These are phyloP conservation scores for Halcyon smyrnensis DNA, from an alignment of 2,797 vertebrate species.

Conservation along the genomic window DNA sequence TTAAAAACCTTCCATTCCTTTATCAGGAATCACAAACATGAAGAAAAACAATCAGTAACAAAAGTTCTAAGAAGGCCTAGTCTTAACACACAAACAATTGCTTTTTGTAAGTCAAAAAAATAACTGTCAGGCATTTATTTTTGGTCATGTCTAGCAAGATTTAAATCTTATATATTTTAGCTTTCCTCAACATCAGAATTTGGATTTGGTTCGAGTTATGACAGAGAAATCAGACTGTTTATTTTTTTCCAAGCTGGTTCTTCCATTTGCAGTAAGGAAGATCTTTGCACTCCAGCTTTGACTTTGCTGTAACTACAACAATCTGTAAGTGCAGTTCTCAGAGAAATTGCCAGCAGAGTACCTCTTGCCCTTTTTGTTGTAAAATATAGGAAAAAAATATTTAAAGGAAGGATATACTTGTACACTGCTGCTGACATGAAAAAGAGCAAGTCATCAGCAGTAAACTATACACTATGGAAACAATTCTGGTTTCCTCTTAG, in stretches of 20 bases:
- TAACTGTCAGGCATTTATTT: neutral
- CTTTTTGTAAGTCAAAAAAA: neutral
- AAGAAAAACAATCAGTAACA: neutral
- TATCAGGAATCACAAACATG: neutral
- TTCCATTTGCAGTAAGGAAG: neutral
- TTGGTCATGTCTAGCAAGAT: neutral
- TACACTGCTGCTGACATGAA: neutral
- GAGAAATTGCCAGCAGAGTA: neutral
- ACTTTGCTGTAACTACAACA: neutral
- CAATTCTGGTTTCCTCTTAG: neutral
- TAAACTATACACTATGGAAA: neutral
- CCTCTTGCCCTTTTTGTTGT: neutral
- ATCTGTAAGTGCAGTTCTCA: neutral
- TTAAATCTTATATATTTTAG: neutral
- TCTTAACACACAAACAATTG: neutral
- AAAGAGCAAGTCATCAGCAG: neutral
- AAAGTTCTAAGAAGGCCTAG: neutral
- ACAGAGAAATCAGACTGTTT: neutral
- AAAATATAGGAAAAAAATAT: neutral
- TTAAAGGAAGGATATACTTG: neutral
- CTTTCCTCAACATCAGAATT: neutral
- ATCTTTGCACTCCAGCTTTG: neutral
- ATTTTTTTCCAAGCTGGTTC: neutral
- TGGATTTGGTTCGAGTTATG: neutral
- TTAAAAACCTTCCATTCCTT: neutral